These are phyloP conservation scores for Phalloptychus januarius DNA, from an alignment of 2,797 vertebrate genomes.

Conservation along the genomic window DNA sequence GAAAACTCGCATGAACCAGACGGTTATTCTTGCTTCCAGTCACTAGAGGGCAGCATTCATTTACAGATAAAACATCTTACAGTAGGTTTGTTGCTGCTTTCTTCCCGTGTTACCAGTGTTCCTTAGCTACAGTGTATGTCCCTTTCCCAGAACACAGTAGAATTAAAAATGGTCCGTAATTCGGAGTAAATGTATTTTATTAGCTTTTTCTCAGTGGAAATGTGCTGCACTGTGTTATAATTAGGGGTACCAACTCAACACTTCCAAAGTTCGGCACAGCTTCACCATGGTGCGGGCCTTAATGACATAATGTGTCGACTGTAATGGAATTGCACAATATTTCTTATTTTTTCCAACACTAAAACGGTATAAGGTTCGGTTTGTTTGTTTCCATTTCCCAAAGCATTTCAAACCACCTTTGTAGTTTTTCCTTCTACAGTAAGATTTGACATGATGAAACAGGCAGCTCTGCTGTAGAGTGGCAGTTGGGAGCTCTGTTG, in stretches of 20 bases:
- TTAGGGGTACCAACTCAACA: not conserved
- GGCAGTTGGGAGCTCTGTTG: not conserved
- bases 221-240: not conserved
- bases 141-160: not conserved
- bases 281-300: not conserved
- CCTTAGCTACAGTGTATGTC: not conserved
- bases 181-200: not conserved
- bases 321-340: not conserved
- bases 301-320: not conserved
- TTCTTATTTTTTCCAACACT: not conserved
- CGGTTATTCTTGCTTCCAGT: not conserved
- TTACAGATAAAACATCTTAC: not conserved
- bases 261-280: too few relatives aligned
- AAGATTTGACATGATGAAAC: not conserved
- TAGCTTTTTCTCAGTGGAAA: not conserved
- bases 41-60: conserved; percentile 36
- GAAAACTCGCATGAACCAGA: too few relatives aligned
- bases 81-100: not conserved
- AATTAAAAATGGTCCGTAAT: too few relatives aligned
- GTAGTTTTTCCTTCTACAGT: not conserved
- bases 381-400: not conserved
- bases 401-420: not conserved
- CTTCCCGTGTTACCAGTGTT: not conserved
- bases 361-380: not conserved
- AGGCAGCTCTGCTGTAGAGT: not conserved